Percentiles rank a stretch among this genome's conserved stretches.
Conservation (phyloP, 1,140 invertebrate genomes). For the Drosophila nannoptera region DNA sequence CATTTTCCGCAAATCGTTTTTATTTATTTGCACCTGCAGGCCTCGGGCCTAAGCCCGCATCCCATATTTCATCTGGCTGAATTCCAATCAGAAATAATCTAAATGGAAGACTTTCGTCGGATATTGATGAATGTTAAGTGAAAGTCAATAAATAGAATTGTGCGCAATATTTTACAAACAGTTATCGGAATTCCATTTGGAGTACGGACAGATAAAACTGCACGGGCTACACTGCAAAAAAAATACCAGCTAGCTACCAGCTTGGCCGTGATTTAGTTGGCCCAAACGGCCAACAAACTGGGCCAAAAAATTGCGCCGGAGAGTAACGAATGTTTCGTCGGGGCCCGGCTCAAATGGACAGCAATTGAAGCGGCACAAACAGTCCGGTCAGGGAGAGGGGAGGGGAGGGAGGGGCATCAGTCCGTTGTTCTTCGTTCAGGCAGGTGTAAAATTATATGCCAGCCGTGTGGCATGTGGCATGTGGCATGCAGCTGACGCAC, state of each 20-base stretch:
- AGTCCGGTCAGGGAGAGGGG: background rate
- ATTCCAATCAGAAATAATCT: background rate
- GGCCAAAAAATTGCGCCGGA: background rate
- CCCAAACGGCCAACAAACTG: slow-evolving; percentile 17
- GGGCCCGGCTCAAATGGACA: slow-evolving; percentile 39
- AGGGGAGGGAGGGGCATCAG: background rate
- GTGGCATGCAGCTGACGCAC: slow-evolving; percentile 42
- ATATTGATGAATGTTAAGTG: slow-evolving; percentile 23
- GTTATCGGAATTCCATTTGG: slow-evolving; percentile 10
- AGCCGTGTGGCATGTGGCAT: slow-evolving; percentile 45
- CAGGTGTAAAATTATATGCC: slow-evolving; percentile 72
- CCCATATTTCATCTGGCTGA: background rate
- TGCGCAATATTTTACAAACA: slow-evolving; percentile 6
- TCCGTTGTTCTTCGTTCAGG: slow-evolving; percentile 30
- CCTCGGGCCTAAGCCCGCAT: background rate
- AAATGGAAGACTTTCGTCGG: slow-evolving; percentile 3
- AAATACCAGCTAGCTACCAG: slow-evolving; percentile 16
- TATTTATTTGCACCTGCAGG: background rate
- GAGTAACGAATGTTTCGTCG: slow-evolving; percentile 43
- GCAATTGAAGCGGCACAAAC: slow-evolving; percentile 49
- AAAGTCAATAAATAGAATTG: slow-evolving; percentile 21
- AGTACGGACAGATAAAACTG: background rate
- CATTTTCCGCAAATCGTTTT: background rate
- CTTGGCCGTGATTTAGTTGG: slow-evolving; percentile 36
- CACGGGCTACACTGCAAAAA: background rate